Percentiles rank a stretch among this genome's conserved stretches.
These are phyloP conservation scores for Myoxocephalus aenaeus DNA, from an alignment of 2,797 vertebrate genomes.

Conservation along the genomic window DNA sequence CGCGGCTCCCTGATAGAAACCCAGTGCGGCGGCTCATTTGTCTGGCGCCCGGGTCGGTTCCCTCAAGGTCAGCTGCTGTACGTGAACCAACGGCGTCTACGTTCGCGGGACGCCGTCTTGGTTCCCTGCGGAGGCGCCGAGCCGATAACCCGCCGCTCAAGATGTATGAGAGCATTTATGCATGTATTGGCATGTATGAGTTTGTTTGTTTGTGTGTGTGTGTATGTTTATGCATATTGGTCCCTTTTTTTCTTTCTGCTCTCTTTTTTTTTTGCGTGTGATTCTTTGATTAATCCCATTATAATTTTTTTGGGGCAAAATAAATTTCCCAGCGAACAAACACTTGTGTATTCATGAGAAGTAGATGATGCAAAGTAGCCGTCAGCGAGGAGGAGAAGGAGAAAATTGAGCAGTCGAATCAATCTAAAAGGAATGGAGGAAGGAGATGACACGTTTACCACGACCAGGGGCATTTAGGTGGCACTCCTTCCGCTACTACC, in stretches of 20 bases:
- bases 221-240: constrained; percentile 8
- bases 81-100: constrained; percentile 29
- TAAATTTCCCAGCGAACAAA: constrained; percentile 7
- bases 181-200: too few species aligned
- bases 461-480: constrained; percentile 34
- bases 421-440: constrained; percentile 18
- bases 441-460: constrained; percentile 35
- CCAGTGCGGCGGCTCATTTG: constrained; percentile 46
- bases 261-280: not conserved
- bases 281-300: constrained; percentile 48
- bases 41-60: constrained; percentile 30
- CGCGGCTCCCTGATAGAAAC: constrained; percentile 43
- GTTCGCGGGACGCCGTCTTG: constrained; percentile 25
- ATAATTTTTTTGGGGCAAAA: constrained; percentile 1
- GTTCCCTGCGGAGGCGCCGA: constrained; percentile 35
- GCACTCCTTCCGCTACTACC: constrained; percentile 1
- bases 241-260: not conserved
- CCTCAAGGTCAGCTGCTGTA: constrained; percentile 51
- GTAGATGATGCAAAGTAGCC: constrained; percentile 48
- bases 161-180: constrained; percentile 53
- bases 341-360: constrained; percentile 43
- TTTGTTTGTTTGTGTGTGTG: constrained; percentile 1
- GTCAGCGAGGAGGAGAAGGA: constrained; percentile 13
- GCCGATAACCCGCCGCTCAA: constrained; percentile 48
- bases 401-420: constrained; percentile 13